Base-by-base conservation (phyloP, 1,140 invertebrate species). In the Drosophila kurseongensis region DNA sequence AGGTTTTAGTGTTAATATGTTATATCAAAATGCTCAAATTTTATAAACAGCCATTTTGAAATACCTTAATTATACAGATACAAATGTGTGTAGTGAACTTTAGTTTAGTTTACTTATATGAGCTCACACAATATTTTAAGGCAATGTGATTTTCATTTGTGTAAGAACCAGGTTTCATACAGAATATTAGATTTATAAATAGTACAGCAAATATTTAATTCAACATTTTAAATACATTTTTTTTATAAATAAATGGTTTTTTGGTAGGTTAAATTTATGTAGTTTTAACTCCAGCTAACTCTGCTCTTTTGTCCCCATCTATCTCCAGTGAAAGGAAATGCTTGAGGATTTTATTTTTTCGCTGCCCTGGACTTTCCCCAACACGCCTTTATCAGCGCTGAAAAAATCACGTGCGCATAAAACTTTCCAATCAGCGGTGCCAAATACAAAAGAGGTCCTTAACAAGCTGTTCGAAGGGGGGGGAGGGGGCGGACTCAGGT, bases 331-430 rank as follows among this genome's bases (percentile, higher is more conserved):
- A 65, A 54, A 56, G 65, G 54, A 51, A 58, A 61, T 69, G 51
- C 71, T 56, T 52, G 13, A 23, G 42, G 12, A 50, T 71, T 77
- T 58, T 41, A 14, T 52, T 45, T 35, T 35, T 38, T 32, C 35
- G 14, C 29, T 38, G 45, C 10, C 40, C 38, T 58, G 61, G 73
- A 76, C 73, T 59, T 76, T 67, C 12, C 52, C 58, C 32, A 32
- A 40, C 60, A 38, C 50, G 41, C 77, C 66, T 80, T 80, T 76
- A 76, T 76, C 73, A 86, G 80, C 82, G 67, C 47, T 75, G 69
- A 60, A 82, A 69, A 71, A 86, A 86, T 86, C 83, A 86, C 83
- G 83, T 86, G 84, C 83, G 83, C 83, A 86, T 86, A 88, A 88
- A 86, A 86, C 83, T 86, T 86, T 86, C 84, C 83, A 86, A 86